Evolutionary conservation across 2,797 vertebrate species (phyloP).

Genomic region (Champsocephalus esox): DNA sequence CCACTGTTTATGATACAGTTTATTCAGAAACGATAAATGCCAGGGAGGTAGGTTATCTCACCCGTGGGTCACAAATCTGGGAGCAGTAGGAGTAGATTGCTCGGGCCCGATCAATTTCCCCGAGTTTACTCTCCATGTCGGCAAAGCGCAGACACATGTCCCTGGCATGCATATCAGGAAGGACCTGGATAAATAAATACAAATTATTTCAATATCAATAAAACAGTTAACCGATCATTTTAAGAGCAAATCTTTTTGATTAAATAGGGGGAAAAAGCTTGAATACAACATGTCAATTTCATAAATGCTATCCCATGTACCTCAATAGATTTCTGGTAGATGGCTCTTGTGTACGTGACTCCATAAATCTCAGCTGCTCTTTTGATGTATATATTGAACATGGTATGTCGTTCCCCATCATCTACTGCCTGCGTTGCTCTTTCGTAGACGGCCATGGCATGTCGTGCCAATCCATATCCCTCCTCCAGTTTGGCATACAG

Average conservation of each 20-base stretch:
- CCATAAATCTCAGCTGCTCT: constrained; percentile 95
- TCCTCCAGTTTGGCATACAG: constrained; percentile 94
- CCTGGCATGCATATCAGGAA: constrained; percentile 91
- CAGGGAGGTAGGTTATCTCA: constrained; percentile 62
- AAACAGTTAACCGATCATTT: neutral
- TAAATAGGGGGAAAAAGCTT: neutral
- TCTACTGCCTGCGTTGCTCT: constrained; percentile 92
- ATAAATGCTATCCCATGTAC: constrained; percentile 62
- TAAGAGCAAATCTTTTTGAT: neutral
- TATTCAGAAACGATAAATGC: neutral
- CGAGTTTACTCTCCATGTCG: constrained; percentile 96
- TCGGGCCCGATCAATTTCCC: constrained; percentile 92
- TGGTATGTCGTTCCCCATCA: constrained; percentile 88
- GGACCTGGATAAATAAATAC: constrained; percentile 81
- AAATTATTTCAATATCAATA: neutral
- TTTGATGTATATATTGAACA: constrained; percentile 98
- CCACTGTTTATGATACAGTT: neutral
- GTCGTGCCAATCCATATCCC: constrained; percentile 92
- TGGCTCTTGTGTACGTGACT: constrained; percentile 93
- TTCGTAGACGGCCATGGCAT: constrained; percentile 96
- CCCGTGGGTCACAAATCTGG: constrained; percentile 95
- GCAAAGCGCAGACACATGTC: constrained; percentile 96
- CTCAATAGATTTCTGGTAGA: constrained; percentile 96
- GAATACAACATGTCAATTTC: neutral
- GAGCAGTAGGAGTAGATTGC: constrained; percentile 97